phyloP scores from a whole-genome alignment of 2,113 vertebrate genomes.

The Setophaga petechia region DNA sequence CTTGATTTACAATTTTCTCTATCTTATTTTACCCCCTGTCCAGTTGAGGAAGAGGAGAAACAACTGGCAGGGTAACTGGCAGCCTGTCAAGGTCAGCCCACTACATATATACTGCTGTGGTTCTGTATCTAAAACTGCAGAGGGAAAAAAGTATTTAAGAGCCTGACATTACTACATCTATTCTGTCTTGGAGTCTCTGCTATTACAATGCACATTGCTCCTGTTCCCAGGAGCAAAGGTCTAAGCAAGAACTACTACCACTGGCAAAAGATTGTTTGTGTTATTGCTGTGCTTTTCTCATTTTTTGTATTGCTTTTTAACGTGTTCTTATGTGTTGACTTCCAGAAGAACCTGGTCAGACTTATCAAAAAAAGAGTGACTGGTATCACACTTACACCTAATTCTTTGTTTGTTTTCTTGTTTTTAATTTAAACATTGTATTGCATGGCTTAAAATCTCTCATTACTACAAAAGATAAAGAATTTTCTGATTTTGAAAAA shows the following conservation, averaged over 20 bases:
- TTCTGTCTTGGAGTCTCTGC: background rate
- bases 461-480: background rate
- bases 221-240: background rate
- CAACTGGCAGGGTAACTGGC: background rate
- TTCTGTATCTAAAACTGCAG: background rate
- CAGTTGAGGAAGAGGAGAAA: background rate
- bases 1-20: background rate
- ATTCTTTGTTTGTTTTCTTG: background rate
- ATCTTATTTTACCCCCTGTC: accelerated
- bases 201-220: background rate
- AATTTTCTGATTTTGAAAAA: background rate
- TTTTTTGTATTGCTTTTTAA: background rate
- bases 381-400: background rate
- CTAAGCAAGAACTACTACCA: background rate
- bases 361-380: background rate
- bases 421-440: background rate
- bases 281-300: background rate
- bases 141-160: background rate
- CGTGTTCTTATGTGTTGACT: background rate
- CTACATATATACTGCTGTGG: background rate
- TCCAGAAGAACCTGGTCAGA: background rate
- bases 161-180: background rate
- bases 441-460: background rate
- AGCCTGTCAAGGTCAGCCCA: background rate
- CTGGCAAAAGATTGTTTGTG: background rate